Percentiles rank a stretch among this genome's conserved stretches.
phyloP scores from a whole-genome alignment of 2,888 invertebrate species.

The Ferdinandea cuprea region DNA sequence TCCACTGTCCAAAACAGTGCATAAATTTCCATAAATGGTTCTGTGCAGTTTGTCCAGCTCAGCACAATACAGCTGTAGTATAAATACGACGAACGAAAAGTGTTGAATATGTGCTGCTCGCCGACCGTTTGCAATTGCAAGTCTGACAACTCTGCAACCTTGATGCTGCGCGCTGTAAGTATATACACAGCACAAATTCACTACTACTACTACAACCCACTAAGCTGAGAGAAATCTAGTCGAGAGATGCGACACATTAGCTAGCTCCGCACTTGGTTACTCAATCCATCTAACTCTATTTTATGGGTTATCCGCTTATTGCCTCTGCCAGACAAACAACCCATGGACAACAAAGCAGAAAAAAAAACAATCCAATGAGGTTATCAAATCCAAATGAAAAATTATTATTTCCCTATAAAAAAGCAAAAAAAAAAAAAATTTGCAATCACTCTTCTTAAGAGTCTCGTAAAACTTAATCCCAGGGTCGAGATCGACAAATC shows the following conservation, averaged over 20 bases:
- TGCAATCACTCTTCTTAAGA: constrained; percentile 42
- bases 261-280: constrained; percentile 28
- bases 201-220: not conserved
- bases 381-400: constrained; percentile 60
- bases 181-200: constrained; percentile 6
- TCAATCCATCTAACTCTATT: constrained; percentile 36
- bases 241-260: constrained; percentile 42
- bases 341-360: constrained; percentile 15
- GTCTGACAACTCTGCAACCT: constrained; percentile 53
- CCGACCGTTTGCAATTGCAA: constrained; percentile 32
- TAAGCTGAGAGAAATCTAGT: constrained; percentile 25
- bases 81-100: constrained; percentile 30
- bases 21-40: constrained; percentile 70
- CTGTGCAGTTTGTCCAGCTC: constrained; percentile 60
- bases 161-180: no score
- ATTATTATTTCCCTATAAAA: constrained; percentile 45
- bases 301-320: constrained; percentile 46
- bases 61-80: constrained; percentile 40
- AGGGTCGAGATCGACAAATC: constrained; percentile 37
- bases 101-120: constrained; percentile 25
- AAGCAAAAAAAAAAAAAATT: constrained; percentile 39
- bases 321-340: constrained; percentile 2
- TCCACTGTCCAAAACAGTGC: constrained; percentile 56
- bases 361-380: constrained; percentile 14
- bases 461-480: constrained; percentile 52